phyloP scores from a whole-genome alignment of 2,888 invertebrate species.

The Drosophila differens region DNA sequence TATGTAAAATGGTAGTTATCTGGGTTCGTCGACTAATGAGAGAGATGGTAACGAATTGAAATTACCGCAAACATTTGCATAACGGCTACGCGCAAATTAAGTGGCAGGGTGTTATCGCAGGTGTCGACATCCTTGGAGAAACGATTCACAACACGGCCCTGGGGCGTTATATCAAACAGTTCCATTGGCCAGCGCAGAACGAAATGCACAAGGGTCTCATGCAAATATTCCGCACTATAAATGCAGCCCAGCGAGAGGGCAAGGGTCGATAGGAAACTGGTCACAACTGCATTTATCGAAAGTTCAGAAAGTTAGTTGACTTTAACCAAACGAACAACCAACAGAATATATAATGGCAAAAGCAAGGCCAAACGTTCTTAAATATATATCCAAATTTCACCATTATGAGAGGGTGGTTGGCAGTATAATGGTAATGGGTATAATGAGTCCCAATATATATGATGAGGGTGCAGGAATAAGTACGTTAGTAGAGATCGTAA shows the following conservation, averaged over 20 bases:
- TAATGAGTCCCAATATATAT: neutral
- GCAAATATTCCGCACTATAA: constrained; percentile 88
- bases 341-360: neutral
- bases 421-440: neutral
- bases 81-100: constrained; percentile 83
- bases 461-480: neutral
- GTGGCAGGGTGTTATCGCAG: constrained; percentile 87
- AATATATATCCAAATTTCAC: constrained; percentile 6
- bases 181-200: constrained; percentile 89
- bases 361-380: neutral
- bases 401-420: neutral
- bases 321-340: neutral
- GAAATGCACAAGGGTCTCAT: constrained; percentile 87
- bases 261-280: constrained; percentile 83
- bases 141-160: constrained; percentile 90
- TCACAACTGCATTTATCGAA: constrained; percentile 70
- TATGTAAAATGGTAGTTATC: neutral
- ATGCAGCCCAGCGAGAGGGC: constrained; percentile 85
- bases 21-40: neutral
- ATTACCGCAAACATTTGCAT: constrained; percentile 85
- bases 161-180: constrained; percentile 92
- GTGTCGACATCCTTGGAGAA: constrained; percentile 88
- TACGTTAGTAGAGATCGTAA: constrained; percentile 10
- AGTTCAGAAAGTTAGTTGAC: constrained; percentile 13
- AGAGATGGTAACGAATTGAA: neutral